phyloP scores from a whole-genome alignment of 2,888 invertebrate species.

The Zygogramma bicolorata region DNA sequence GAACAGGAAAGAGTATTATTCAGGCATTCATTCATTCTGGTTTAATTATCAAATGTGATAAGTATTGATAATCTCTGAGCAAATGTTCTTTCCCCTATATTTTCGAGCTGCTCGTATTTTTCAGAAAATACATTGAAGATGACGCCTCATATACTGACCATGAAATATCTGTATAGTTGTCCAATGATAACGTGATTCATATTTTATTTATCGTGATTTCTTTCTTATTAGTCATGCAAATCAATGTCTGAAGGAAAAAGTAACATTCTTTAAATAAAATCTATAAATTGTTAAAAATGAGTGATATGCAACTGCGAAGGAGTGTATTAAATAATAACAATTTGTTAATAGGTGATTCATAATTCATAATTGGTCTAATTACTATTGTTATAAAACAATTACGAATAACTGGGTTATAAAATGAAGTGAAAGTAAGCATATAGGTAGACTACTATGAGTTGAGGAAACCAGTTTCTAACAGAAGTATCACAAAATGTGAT shows the following conservation, averaged over 20 bases:
- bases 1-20: too few species aligned
- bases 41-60: too few species aligned
- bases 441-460: constrained; percentile 9
- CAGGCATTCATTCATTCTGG: too few species aligned
- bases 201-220: not conserved
- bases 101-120: too few species aligned
- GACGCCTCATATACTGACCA: too few species aligned
- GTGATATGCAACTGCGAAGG: constrained; percentile 1
- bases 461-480: constrained; percentile 20
- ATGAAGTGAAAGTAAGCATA: constrained; percentile 36
- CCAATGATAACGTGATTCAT: too few species aligned
- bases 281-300: not conserved
- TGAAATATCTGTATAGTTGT: too few species aligned
- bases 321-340: constrained; percentile 20
- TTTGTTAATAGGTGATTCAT: constrained; percentile 35
- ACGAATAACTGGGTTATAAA: constrained; percentile 37
- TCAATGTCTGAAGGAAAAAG: not conserved
- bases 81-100: too few species aligned
- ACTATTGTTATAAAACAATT: constrained; percentile 36
- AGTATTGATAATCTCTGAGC: too few species aligned
- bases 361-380: constrained; percentile 29
- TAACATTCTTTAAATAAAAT: not conserved
- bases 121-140: too few species aligned
- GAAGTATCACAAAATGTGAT: constrained; percentile 7
- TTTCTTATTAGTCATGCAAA: not conserved